Percentiles rank a stretch among this genome's conserved stretches.
phyloP scores from a whole-genome alignment of 2,113 vertebrate genomes.

The Maccullochella peelii region DNA sequence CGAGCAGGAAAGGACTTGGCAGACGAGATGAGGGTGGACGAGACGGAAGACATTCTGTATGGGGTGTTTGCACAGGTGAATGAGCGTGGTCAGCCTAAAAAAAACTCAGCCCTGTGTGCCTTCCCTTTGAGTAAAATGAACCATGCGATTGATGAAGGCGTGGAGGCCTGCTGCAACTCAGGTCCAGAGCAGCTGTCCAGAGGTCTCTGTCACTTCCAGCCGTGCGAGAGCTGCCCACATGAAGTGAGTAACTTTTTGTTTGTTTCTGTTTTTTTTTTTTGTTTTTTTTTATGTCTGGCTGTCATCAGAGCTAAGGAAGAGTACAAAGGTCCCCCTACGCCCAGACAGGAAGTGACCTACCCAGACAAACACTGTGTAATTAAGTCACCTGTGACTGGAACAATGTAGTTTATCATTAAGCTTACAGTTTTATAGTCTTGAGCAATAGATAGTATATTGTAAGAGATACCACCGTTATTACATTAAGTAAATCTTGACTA shows the following conservation, averaged over 20 bases:
- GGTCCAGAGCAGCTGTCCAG: constrained; percentile 76
- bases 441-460: not conserved
- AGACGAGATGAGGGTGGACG: constrained; percentile 77
- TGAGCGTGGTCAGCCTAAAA: constrained; percentile 38
- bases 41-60: constrained; percentile 86
- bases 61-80: constrained; percentile 87
- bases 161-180: constrained; percentile 85
- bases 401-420: constrained; percentile 22
- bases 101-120: constrained; percentile 89
- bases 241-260: constrained; percentile 83
- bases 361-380: constrained; percentile 55
- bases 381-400: constrained; percentile 11
- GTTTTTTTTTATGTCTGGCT: not conserved
- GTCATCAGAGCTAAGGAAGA: constrained; percentile 13
- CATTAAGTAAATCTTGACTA: constrained; percentile 2
- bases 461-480: not conserved
- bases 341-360: constrained; percentile 58
- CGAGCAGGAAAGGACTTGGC: constrained; percentile 83
- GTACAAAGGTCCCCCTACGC: constrained; percentile 27
- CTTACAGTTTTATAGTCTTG: constrained; percentile 12
- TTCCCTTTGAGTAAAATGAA: constrained; percentile 86
- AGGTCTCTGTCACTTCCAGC: constrained; percentile 90
- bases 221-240: constrained; percentile 86
- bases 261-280: not conserved
- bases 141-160: constrained; percentile 85